Base-by-base conservation (phyloP, 2,888 invertebrate genomes). In the Drosophila dives region DNA sequence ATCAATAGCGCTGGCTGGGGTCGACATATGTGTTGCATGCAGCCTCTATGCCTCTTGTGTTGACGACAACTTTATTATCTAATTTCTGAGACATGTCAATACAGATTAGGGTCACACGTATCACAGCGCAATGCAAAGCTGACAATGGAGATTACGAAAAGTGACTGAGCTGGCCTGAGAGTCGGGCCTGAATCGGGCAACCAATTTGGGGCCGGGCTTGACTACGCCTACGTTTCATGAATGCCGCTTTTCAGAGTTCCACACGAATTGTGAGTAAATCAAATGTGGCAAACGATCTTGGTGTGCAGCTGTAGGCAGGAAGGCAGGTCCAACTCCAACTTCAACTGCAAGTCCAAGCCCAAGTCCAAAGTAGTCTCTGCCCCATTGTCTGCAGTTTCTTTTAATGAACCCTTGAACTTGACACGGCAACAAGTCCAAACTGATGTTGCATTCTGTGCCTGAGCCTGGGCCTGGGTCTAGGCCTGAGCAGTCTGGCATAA, bases 371-470 rank as follows among this genome's bases (percentile, higher is more conserved):
- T 29, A 50, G 11, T 29, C n/a, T 17, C 29, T 29, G 50, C 53
- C 48, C 56, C 56, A 54, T 42, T 54, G 50, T 42, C 64, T 76
- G 63, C 42, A 56, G 71, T 76, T 60, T n/a, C 34, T 55, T 62
- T 62, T 45, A 77, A 83, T 87, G 89, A 84, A 88, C 91, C 82
- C 86, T 89, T 91, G 90, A 91, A 91, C 90, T 90, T 91, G 91
- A 90, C 77, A 81, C 70, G 61, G 72, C 86, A 69, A 68, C 86
- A 70, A 80, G 77, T 55, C 26, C 17, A 81, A 82, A 80, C 69
- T 70, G 80, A 81, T 89, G 90, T 83, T 90, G 86, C 82, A 90
- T 83, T 58, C 63, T 10, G 36, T 88, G 82, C 86, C 80, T 23
- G 15, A 7, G 20, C 75, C 69, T 29, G 29, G 5, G 29, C 29